Evolutionary conservation across 35 echinoderm and acorn worm species (phyloP).

Genomic region (Ophioderma brevispina): DNA sequence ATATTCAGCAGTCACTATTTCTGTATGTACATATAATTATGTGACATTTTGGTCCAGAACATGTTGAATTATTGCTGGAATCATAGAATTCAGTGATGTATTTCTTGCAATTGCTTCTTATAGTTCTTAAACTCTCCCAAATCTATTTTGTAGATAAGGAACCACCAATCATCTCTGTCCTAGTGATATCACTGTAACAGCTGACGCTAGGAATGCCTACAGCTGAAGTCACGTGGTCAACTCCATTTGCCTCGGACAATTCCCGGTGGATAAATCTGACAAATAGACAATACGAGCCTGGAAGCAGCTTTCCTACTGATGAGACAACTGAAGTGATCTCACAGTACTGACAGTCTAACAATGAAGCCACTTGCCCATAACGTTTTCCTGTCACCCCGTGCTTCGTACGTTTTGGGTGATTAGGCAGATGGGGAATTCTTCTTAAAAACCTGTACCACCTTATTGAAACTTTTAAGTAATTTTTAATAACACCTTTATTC

Average conservation of each 20-base stretch:
- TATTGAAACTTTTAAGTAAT: too few species aligned
- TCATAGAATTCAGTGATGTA: too few species aligned
- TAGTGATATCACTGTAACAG: background rate
- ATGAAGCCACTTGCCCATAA: background rate
- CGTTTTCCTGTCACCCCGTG: background rate
- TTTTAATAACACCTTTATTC: too few species aligned
- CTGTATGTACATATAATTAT: too few species aligned
- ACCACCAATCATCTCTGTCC: background rate
- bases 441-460: too few species aligned
- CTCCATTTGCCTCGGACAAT: slow-evolving; percentile 22
- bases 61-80: too few species aligned
- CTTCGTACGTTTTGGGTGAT: background rate
- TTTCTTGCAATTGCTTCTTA: too few species aligned
- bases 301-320: background rate
- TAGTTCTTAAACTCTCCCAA: too few species aligned
- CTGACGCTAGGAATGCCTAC: background rate
- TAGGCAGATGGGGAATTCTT: too few species aligned
- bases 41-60: too few species aligned
- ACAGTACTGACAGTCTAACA: background rate
- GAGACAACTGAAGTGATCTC: background rate
- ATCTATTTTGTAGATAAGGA: too few species aligned
- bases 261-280: background rate
- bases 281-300: background rate
- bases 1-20: too few species aligned
- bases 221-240: slow-evolving; percentile 6